These are phyloP conservation scores for Miichthys miiuy DNA, from an alignment of 2,797 vertebrate genomes.

Conservation along the genomic window DNA sequence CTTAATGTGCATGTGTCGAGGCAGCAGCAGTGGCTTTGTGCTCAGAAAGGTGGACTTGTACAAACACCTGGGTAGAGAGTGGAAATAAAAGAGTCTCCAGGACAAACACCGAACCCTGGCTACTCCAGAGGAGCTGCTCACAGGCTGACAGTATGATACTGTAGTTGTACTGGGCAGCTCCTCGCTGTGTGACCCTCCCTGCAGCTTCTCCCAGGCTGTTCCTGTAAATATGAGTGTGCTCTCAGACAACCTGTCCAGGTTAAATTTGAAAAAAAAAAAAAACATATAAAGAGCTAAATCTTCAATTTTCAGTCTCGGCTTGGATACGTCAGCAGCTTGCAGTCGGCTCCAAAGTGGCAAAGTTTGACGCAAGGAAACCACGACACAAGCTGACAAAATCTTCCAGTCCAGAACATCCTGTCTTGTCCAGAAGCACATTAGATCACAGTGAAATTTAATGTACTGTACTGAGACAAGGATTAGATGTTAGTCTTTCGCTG, in stretches of 20 bases:
- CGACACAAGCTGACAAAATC: constrained; percentile 10
- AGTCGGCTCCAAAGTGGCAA: background rate
- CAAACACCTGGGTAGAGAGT: constrained; percentile 25
- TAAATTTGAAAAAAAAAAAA: constrained; percentile 14
- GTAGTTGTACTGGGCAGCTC: constrained; percentile 20
- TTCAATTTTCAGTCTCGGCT: background rate
- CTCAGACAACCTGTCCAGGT: constrained; percentile 16
- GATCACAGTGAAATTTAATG: constrained; percentile 38
- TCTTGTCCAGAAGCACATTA: constrained; percentile 11
- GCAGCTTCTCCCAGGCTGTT: constrained; percentile 13
- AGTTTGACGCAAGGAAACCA: background rate
- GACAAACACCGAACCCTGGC: constrained; percentile 1
- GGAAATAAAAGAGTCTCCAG: constrained; percentile 23
- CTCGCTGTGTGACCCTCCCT: background rate
- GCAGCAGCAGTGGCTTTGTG: constrained; percentile 8
- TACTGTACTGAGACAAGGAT: constrained; percentile 37
- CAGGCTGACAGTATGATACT: constrained; percentile 12
- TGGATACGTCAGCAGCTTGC: background rate
- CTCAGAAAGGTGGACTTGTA: constrained; percentile 34
- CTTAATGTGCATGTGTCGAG: constrained; percentile 6
- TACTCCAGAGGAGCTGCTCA: constrained; percentile 5
- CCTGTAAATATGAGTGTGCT: constrained; percentile 27
- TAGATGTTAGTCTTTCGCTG: constrained; percentile 25
- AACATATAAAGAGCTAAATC: constrained; percentile 3
- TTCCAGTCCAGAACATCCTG: constrained; percentile 28